phyloP scores from a whole-genome alignment of 2,797 vertebrate genomes.

The Eupleurogrammus muticus region DNA sequence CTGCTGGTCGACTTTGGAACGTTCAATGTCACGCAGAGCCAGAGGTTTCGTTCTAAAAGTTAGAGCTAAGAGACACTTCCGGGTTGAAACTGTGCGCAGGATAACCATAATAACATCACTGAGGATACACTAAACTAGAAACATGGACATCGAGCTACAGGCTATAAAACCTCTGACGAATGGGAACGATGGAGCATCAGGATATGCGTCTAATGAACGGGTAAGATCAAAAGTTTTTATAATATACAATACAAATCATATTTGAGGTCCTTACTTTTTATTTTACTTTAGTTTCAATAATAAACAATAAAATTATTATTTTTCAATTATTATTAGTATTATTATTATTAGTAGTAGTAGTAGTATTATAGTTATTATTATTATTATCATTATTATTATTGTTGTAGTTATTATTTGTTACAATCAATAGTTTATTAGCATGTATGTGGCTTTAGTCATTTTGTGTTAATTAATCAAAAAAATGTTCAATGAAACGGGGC shows the following conservation, averaged over 20 bases:
- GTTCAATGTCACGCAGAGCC: not conserved
- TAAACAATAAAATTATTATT: no score
- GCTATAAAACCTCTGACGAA: rapidly evolving
- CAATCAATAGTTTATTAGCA: no score
- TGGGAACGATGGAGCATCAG: not conserved
- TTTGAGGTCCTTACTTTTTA: no score
- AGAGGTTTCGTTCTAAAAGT: not conserved
- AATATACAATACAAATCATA: no score
- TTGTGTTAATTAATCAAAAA: no score
- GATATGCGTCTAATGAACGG: not conserved
- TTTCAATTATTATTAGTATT: no score
- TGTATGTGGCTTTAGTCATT: no score
- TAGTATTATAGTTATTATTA: not conserved
- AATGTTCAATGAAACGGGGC: no score
- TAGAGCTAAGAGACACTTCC: constrained; percentile 14
- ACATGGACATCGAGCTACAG: constrained; percentile 7
- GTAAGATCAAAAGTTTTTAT: constrained; percentile 38
- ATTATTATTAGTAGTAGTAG: no score
- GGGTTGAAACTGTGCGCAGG: not conserved
- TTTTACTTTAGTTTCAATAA: no score
- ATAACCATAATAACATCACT: rapidly evolving
- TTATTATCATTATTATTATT: not conserved
- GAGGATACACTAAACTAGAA: not conserved
- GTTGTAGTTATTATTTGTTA: no score
- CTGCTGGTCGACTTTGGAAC: not conserved